Base-by-base conservation (phyloP, 2,888 invertebrate genomes). In the Pocota personata region DNA sequence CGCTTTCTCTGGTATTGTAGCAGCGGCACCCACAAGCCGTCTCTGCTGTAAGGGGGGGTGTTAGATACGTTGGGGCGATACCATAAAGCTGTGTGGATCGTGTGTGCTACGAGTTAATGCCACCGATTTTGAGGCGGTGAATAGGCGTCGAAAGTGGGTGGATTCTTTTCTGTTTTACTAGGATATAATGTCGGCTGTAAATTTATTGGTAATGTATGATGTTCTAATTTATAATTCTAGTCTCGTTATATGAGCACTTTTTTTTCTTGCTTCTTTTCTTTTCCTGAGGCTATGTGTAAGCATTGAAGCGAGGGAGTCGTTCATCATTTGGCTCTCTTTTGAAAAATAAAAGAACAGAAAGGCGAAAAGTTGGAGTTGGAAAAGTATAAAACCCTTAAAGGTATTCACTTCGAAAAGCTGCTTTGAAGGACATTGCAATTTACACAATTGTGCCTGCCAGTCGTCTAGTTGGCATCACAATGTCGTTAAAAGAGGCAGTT, bases 131-230 rank as follows among this genome's bases (percentile, higher is more conserved):
- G 14, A 16, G 73, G 37, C 32, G 24, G 21, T 2, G n/a, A 66
- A 66, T 21, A 37, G 35, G 60, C 73, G 66, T 35, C 55, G 27
- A 73, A 60, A 3, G 66, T 12, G 64, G 64, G 55, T 46, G 64
- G 64, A 32, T 55, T 37, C 35, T 14, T 64, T 64, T 46, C 55
- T 64, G 55, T 64, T 75, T 64, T 55, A 75, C 64, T 48, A 48
- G 19, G 58, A 58, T 50, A 69, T 67, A 58, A 77, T 67, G 67
- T 67, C 50, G 67, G 77, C 55, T 62, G 52, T 71, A 60, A 69
- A 71, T 78, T 78, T 69, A 78, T 78, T 60, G 69, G 69, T 78
- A 62, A 78, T 78, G 78, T 69, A 62, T 78, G 78, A 78, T 69
- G 78, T 78, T 55, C 69, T 78, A 62, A 78, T 78, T 71, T 69